A percentile compares a stretch with the other conserved stretches of the same genome.
phyloP scores from a whole-genome alignment of 2,888 invertebrate genomes.

The Euproctis similis region DNA sequence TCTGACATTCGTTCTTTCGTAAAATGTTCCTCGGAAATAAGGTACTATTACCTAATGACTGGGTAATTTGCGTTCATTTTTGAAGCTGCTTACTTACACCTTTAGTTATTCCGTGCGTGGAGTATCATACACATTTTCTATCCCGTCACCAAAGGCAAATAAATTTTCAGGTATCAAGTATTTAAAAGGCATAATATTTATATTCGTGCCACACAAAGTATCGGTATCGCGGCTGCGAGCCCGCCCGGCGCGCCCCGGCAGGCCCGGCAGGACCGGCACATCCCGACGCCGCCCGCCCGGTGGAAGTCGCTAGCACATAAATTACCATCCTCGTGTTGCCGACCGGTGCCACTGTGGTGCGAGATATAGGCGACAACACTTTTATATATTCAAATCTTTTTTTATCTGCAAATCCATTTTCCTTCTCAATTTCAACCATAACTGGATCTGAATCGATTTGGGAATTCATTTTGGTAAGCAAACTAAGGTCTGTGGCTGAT shows the following conservation, averaged over 20 bases:
- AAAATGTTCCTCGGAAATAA: constrained; percentile 28
- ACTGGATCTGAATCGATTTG: no score
- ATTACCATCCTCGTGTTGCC: constrained; percentile 24
- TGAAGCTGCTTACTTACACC: no score
- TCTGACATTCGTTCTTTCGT: constrained; percentile 6
- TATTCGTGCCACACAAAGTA: constrained; percentile 18
- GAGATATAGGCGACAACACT: constrained; percentile 9
- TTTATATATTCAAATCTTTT: background rate
- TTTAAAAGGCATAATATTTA: constrained; percentile 17
- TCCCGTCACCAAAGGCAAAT: constrained; percentile 9
- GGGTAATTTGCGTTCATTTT: constrained; percentile 23
- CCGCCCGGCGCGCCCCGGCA: no score
- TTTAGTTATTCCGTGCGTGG: constrained; percentile 3
- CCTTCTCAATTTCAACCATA: no score
- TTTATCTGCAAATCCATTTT: no score
- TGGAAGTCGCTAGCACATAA: no score
- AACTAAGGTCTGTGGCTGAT: no score
- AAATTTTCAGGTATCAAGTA: constrained; percentile 24
- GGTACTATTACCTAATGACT: constrained; percentile 28
- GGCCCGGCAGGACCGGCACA: no score
- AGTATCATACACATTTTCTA: background rate
- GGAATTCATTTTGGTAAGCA: no score
- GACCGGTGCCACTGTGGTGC: constrained; percentile 5
- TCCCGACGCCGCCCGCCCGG: constrained; percentile 16
- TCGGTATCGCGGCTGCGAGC: constrained; percentile 23